Evolutionary conservation across 2,797 vertebrate species (phyloP), one percentile per base, ranked within the genome.

Genomic region (Pogoniulus pusillus): DNA sequence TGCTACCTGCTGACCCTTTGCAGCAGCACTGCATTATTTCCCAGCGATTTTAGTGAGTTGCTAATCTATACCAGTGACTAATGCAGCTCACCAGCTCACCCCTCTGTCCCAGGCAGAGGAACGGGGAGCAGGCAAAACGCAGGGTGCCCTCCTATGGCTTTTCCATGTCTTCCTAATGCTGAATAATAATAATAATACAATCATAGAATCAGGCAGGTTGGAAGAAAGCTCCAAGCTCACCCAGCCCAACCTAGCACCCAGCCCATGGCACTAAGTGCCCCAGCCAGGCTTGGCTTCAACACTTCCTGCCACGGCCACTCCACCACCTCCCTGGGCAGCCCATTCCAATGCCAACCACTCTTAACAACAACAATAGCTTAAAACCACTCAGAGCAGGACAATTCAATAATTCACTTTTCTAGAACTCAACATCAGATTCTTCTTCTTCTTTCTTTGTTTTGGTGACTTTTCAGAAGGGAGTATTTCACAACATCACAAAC

Each of bases 11-110:
- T 57, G 64, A 55, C 29, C n/a, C 32, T 73, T 57, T 76, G 43
- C 90, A 80, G 66, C 32, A 92, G 54, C 88, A 91, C 73, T 58
- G 7, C 29, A 73, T 39, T 86, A 4, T 82, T 94, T 79, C 88
- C 45, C 41, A 27, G 14, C 73, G 1, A 70, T 77, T 76, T 59
- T 65, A 78, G 54, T 55, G 45, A 39, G 7, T 72, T 74, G 57
- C 69, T 78, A 57, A 73, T 49, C 51, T 77, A 75, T 32, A 69
- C 15, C 53, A 69, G n/a, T 65, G 59, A 57, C 18, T 77, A 83
- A 71, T 59, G 43, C 22, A 71, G 39, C 51, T 73, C 62, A n/a
- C 10, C 22, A 71, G 39, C 51, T 73, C 62, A n/a, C 10, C 90
- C 16, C 26, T 16, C 10, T 64, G n/a, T 86, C 54, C 30, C 55